Conservation (phyloP, 2,888 invertebrate genomes). For the Aporophyla nigra region DNA sequence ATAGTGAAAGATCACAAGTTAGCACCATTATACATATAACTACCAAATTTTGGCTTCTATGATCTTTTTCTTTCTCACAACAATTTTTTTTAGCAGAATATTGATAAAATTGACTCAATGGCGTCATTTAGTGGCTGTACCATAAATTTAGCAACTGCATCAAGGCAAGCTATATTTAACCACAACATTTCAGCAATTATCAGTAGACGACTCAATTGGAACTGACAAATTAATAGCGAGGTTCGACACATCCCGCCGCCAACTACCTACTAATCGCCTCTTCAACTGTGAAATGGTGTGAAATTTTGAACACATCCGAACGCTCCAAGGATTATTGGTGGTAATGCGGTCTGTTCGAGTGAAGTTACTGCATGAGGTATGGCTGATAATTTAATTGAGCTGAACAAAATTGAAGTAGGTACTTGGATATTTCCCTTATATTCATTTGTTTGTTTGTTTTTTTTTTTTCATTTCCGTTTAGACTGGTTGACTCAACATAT, state of each 20-base stretch:
- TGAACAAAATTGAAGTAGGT: not conserved
- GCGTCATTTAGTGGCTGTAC: not conserved
- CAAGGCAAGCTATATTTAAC: slow-evolving; percentile 69
- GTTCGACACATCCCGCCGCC: slow-evolving; percentile 69
- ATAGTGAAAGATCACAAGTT: not conserved
- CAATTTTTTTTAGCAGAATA: not conserved
- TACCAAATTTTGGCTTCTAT: not conserved
- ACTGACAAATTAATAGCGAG: slow-evolving; percentile 84
- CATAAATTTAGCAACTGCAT: slow-evolving; percentile 40
- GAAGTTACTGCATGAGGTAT: slow-evolving; percentile 29
- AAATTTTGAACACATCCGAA: slow-evolving; percentile 73
- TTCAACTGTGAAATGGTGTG: slow-evolving; percentile 81
- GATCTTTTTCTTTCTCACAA: not conserved
- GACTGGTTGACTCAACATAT: not conserved
- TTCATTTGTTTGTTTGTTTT: not conserved
- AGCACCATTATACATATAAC: too few relatives aligned
- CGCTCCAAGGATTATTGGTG: slow-evolving; percentile 53
- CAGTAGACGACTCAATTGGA: slow-evolving; percentile 78
- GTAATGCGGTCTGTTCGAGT: slow-evolving; percentile 48
- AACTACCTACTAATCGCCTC: slow-evolving; percentile 83
- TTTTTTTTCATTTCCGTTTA: too few relatives aligned
- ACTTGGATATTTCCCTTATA: not conserved
- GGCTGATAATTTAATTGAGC: slow-evolving; percentile 2
- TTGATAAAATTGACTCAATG: not conserved
- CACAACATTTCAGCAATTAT: slow-evolving; percentile 78